phyloP scores from a whole-genome alignment of 2,797 vertebrate species.

The Rhinichthys osculus region DNA sequence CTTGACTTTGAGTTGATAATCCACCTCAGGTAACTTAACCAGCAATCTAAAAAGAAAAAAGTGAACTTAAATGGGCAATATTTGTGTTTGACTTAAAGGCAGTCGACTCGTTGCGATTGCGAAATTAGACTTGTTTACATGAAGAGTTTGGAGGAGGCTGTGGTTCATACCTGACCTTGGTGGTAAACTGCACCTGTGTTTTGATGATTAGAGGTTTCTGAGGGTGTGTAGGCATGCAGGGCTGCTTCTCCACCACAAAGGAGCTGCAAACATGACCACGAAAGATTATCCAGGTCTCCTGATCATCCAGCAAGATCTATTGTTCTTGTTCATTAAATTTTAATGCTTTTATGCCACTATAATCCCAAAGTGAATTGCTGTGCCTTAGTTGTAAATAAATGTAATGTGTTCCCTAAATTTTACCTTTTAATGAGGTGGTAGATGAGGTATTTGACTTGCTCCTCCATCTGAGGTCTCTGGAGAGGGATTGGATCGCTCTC shows the following conservation, averaged over 20 bases:
- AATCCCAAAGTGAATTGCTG: background rate
- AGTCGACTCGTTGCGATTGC: background rate
- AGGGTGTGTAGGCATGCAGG: slow-evolving; percentile 96
- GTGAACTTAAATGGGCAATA: background rate
- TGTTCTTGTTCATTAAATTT: background rate
- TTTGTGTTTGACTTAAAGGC: background rate
- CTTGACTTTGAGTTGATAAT: slow-evolving; percentile 97
- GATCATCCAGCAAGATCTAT: background rate
- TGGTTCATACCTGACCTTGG: slow-evolving; percentile 89
- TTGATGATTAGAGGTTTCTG: slow-evolving; percentile 96
- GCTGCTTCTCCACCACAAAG: slow-evolving; percentile 96
- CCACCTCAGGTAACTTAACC: slow-evolving; percentile 94
- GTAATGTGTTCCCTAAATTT: background rate
- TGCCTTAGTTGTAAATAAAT: background rate
- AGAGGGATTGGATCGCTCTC: slow-evolving; percentile 93
- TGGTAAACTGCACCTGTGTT: slow-evolving; percentile 95
- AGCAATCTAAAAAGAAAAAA: slow-evolving; percentile 81
- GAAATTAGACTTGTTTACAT: background rate
- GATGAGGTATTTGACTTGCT: slow-evolving; percentile 89
- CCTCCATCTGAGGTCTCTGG: slow-evolving; percentile 90
- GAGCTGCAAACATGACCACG: slow-evolving; percentile 78
- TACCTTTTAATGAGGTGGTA: slow-evolving; percentile 94
- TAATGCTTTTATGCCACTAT: background rate
- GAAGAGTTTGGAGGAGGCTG: background rate
- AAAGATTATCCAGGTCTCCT: background rate